A percentile compares a stretch with the other conserved stretches of the same genome.
phyloP scores from a whole-genome alignment of 2,113 vertebrate genomes.

The Gobiocypris rarus region DNA sequence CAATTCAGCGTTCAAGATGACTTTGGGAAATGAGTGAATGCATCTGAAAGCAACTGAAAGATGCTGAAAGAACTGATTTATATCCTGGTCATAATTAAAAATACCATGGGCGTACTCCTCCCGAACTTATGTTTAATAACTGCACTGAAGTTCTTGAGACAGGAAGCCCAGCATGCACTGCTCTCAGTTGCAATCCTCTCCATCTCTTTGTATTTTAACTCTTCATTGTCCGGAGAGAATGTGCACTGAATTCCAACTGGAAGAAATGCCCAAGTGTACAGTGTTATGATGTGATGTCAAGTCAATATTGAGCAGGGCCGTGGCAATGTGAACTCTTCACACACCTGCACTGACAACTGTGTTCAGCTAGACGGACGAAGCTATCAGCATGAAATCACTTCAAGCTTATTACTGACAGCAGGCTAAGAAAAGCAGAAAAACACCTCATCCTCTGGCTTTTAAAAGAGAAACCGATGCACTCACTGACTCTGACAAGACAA shows the following conservation, averaged over 20 bases:
- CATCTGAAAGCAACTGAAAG: too few relatives aligned
- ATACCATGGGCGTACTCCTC: too few relatives aligned
- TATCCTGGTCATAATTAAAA: too few relatives aligned
- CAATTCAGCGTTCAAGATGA: too few relatives aligned
- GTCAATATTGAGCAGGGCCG: not conserved
- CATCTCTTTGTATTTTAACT: not conserved
- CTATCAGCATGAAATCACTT: slow-evolving; percentile 49
- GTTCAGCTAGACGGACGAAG: slow-evolving; percentile 48
- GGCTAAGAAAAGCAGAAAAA: slow-evolving; percentile 61
- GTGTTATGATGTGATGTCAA: not conserved
- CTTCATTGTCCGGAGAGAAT: not conserved
- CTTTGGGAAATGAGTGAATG: too few relatives aligned
- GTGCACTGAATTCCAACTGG: not conserved
- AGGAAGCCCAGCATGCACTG: not conserved
- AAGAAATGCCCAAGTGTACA: not conserved
- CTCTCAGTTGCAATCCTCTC: not conserved
- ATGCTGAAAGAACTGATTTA: too few relatives aligned
- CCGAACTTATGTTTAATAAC: too few relatives aligned
- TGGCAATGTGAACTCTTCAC: not conserved
- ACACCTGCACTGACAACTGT: slow-evolving; percentile 58
- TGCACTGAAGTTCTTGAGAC: not conserved
- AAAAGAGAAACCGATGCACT: slow-evolving; percentile 70
- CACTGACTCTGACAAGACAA: slow-evolving; percentile 59
- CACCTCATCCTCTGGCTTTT: slow-evolving; percentile 64
- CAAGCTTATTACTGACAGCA: slow-evolving; percentile 64